A percentile compares a stretch with the other conserved stretches of the same genome.
Conservation (phyloP, 2,113 vertebrate genomes). For the Daboia siamensis region DNA sequence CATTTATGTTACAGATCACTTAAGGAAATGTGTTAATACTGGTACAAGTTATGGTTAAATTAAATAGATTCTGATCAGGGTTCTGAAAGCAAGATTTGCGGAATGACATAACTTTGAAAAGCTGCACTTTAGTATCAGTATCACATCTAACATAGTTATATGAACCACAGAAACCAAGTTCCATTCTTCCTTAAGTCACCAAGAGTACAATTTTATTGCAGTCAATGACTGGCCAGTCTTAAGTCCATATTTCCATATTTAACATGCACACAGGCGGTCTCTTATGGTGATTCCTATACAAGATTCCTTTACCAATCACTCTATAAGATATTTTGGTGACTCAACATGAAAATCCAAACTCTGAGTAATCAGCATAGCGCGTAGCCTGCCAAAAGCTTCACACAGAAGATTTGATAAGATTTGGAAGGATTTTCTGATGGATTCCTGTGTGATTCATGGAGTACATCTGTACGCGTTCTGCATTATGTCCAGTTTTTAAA, state of each 20-base stretch:
- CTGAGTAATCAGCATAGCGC: background rate
- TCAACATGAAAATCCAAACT: background rate
- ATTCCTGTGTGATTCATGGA: background rate
- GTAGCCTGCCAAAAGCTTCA: no score
- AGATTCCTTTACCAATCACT: background rate
- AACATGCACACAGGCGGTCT: background rate
- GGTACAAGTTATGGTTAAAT: background rate
- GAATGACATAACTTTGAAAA: background rate
- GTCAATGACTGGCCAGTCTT: background rate
- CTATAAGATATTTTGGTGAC: background rate
- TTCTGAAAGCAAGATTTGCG: background rate
- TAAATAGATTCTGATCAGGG: background rate
- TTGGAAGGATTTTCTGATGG: no score
- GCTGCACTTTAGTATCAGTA: background rate
- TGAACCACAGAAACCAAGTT: background rate
- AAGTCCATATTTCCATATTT: background rate
- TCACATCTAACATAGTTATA: background rate
- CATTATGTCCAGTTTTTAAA: background rate
- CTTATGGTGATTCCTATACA: background rate
- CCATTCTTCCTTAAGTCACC: background rate
- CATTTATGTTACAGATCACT: background rate
- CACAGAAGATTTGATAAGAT: background rate
- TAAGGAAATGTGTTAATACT: background rate
- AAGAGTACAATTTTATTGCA: background rate
- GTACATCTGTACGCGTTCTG: background rate